Evolutionary conservation across 2,888 invertebrate species (phyloP), one percentile per base, ranked within the genome.

Genomic region (Chloromyia formosa): DNA sequence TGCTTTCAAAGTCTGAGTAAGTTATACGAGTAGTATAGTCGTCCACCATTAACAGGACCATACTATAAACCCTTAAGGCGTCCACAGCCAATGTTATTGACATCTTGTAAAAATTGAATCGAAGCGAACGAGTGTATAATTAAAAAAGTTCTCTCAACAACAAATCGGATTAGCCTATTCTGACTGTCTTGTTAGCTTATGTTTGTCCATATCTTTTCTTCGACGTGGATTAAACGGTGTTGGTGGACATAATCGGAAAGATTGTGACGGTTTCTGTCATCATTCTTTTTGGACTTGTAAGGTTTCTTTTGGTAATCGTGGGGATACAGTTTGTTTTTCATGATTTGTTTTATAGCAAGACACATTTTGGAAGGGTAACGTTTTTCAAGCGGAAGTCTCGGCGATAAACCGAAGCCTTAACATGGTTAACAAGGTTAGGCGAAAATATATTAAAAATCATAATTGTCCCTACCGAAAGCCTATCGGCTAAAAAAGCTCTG

Each of bases 151-250:
- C 10, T 53, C 14, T 35, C 27, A 35, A 35, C 53, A 53, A 53
- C 53, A 53, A 53, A 53, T 53, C 53, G 53, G 53, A 53, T 53
- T 53, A 53, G 16, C 53, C 53, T 53, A 53, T 53, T 53, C 53
- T 53, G 53, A 53, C 53, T 53, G 53, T 53, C 53, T 14, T 16
- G 16, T 53, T 53, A 4, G 27, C 27, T 35, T 35, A 35, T 35
- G 27, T 35, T 35, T 35, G 7, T 35, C 27, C 27, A 7, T 35
- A 4, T 35, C 2, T 35, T 7, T 35, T 35, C 27, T 35, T 35
- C 27, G 3, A 4, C 27, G 7, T 7, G 27, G 27, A 35, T 35
- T 35, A 35, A 35, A 35, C 7, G 7, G 3, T 7, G 7, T 2
- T 16, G 53, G 16, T 53, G 53, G 53, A 14, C 45, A n/a, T n/a